These are phyloP conservation scores for Drosophila leonis DNA, from an alignment of 2,888 invertebrate genomes.

Conservation along the genomic window DNA sequence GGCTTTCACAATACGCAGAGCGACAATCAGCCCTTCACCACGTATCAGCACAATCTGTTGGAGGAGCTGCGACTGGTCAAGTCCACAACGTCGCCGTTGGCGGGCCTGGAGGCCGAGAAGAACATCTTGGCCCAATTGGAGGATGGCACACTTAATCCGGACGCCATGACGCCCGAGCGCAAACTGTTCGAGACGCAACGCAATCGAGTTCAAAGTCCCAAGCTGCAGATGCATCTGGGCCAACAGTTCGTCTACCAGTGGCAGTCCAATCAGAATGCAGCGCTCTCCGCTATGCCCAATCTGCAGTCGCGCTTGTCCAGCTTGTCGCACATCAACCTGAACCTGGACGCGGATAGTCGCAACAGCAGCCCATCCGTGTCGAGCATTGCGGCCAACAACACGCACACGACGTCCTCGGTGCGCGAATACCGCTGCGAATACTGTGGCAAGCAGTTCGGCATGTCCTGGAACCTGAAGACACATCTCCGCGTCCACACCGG, in stretches of 20 bases:
- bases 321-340: conserved; percentile 76
- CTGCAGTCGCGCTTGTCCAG: conserved; percentile 80
- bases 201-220: conserved; percentile 89
- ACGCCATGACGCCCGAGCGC: conserved; percentile 79
- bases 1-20: conserved; percentile 95
- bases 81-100: conserved; percentile 90
- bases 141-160: conserved; percentile 78
- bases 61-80: conserved; percentile 90
- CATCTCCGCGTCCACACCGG: conserved; percentile 95
- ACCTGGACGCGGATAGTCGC: conserved; percentile 68
- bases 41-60: conserved; percentile 91
- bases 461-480: conserved; percentile 97
- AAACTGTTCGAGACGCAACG: conserved; percentile 81
- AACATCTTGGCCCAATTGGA: conserved; percentile 81
- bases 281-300: conserved; percentile 81
- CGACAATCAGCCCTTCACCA: conserved; percentile 94
- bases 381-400: conserved; percentile 65
- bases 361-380: conserved; percentile 61
- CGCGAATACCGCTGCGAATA: conserved; percentile 95
- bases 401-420: conserved; percentile 88
- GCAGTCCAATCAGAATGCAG: conserved; percentile 83
- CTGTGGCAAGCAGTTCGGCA: conserved; percentile 95
- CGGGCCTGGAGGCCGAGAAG: conserved; percentile 86
- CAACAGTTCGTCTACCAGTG: conserved; percentile 86
- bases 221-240: conserved; percentile 86